Evolutionary conservation across 2,113 vertebrate species (phyloP).

Genomic region (Labeo catla): DNA sequence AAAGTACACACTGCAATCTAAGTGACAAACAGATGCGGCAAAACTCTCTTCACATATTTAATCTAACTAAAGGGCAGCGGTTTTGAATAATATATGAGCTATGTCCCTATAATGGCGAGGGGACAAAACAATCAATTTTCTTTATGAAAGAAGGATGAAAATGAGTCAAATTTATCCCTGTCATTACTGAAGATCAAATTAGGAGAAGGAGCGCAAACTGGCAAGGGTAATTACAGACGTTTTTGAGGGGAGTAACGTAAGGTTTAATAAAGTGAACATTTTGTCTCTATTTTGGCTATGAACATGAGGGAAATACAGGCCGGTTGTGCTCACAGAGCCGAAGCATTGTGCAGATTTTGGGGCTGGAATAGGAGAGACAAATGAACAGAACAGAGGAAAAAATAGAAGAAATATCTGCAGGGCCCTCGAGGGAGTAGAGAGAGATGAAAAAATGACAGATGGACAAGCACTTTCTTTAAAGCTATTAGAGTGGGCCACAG

Average conservation of each 20-base stretch:
- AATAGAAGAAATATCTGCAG: constrained; percentile 61
- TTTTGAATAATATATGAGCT: constrained; percentile 36
- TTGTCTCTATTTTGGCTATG: constrained; percentile 38
- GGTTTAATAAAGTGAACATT: background rate
- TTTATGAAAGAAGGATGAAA: constrained; percentile 53
- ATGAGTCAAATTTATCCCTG: constrained; percentile 46
- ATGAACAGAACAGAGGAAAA: constrained; percentile 27
- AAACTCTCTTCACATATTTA: constrained; percentile 1
- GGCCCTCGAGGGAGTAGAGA: constrained; percentile 62
- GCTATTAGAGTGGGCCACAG: constrained; percentile 64
- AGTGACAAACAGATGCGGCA: background rate
- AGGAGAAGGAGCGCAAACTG: constrained; percentile 33
- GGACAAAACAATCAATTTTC: constrained; percentile 54
- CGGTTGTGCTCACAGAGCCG: background rate
- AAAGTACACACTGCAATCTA: background rate
- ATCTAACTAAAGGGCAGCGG: constrained; percentile 40
- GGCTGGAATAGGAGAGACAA: constrained; percentile 39
- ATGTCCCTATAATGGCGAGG: constrained; percentile 41
- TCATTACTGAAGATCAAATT: constrained; percentile 56
- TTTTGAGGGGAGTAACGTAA: background rate
- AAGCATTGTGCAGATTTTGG: constrained; percentile 23
- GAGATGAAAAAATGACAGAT: constrained; percentile 69
- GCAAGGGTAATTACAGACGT: constrained; percentile 50
- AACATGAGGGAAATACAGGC: constrained; percentile 10
- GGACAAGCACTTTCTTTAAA: constrained; percentile 64